Percentiles rank a stretch among this genome's conserved stretches.
These are phyloP conservation scores for Mus minutoides DNA, from an alignment of 2,797 vertebrate genomes.

Conservation along the genomic window DNA sequence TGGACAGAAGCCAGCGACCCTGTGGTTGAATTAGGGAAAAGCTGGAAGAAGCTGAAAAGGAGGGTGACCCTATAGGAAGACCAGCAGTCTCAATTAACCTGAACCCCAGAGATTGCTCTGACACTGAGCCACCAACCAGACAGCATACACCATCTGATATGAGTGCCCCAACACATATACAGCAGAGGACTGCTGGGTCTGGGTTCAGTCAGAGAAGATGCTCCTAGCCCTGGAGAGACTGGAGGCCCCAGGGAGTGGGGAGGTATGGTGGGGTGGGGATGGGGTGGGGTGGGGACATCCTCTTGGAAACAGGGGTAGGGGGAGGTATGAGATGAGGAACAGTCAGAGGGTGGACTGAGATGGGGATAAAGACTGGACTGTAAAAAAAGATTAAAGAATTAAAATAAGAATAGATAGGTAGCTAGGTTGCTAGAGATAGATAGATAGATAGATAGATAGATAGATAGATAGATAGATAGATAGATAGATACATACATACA, in stretches of 20 bases:
- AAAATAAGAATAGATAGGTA: background rate
- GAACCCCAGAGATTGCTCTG: too few species aligned
- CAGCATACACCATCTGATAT: background rate
- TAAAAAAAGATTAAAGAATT: background rate
- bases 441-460: rapidly evolving
- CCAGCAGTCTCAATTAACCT: too few species aligned
- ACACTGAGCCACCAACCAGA: background rate
- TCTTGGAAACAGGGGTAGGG: background rate
- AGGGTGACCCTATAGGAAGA: too few species aligned
- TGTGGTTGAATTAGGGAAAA: too few species aligned
- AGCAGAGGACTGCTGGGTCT: background rate
- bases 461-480: background rate
- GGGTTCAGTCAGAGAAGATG: background rate
- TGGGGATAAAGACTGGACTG: background rate
- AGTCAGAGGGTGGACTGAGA: background rate
- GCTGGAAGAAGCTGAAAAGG: too few species aligned
- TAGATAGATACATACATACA: background rate
- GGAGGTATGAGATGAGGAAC: background rate
- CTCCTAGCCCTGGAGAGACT: background rate
- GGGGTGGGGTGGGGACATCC: background rate
- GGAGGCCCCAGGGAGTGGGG: background rate
- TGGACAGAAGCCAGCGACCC: too few species aligned
- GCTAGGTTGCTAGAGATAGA: background rate
- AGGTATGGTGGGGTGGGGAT: background rate
- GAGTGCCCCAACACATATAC: background rate